These are phyloP conservation scores for Pleuronectes platessa DNA, from an alignment of 2,113 vertebrate genomes.

Conservation along the genomic window DNA sequence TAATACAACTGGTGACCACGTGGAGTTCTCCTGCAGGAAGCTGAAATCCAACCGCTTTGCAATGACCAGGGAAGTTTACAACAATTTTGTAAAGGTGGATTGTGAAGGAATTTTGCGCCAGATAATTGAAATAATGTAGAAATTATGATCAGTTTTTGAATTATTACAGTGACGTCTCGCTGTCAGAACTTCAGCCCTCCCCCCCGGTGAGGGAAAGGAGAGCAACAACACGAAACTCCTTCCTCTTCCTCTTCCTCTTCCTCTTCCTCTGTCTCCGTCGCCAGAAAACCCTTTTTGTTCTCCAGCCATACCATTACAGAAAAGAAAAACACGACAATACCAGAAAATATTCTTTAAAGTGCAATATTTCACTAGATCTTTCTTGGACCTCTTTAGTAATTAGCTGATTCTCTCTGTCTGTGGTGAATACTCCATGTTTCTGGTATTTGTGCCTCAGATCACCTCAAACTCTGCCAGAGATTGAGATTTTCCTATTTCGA, in stretches of 20 bases:
- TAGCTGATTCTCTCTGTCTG: background rate
- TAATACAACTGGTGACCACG: constrained; percentile 22
- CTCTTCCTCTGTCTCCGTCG: constrained; percentile 7
- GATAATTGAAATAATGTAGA: constrained; percentile 1
- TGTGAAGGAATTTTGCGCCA: background rate
- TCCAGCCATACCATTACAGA: background rate
- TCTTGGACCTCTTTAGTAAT: constrained; percentile 21
- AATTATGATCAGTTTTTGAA: background rate
- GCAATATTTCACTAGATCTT: background rate
- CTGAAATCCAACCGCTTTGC: background rate
- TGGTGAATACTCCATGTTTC: background rate
- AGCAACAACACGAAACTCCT: constrained; percentile 25
- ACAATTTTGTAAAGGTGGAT: background rate
- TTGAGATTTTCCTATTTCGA: constrained; percentile 45
- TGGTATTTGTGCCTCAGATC: constrained; percentile 3
- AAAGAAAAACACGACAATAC: constrained; percentile 2
- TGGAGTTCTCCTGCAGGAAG: constrained; percentile 18
- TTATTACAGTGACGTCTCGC: background rate
- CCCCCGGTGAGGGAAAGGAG: background rate
- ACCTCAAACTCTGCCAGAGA: constrained; percentile 19
- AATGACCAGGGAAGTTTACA: background rate
- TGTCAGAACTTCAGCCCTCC: constrained; percentile 5
- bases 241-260: constrained; percentile 17
- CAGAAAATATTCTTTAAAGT: background rate
- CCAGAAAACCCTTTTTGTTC: constrained; percentile 16